A percentile compares a stretch with the other conserved stretches of the same genome.
Conservation (phyloP, 2,113 vertebrate species). For the Galbula dea region DNA sequence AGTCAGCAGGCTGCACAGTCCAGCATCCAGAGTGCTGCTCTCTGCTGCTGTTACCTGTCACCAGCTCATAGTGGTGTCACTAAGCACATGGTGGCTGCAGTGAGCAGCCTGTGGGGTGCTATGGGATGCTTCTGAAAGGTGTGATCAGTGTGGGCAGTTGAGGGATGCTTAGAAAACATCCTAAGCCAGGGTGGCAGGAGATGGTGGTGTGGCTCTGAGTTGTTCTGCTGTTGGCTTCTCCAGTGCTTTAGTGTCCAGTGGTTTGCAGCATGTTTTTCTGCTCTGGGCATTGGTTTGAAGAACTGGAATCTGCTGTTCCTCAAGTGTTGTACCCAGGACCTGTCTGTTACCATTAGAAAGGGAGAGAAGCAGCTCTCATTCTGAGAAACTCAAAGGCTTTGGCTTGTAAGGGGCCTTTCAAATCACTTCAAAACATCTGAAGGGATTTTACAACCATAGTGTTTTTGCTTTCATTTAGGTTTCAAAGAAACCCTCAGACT, state of each 20-base stretch:
- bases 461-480: conserved; percentile 10
- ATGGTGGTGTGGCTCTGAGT: not conserved
- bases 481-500: not conserved
- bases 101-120: not conserved
- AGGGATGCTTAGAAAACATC: not conserved
- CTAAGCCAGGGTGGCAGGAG: not conserved
- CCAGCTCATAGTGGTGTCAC: not conserved
- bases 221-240: not conserved
- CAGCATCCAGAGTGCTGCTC: not conserved
- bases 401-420: not conserved
- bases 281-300: not conserved
- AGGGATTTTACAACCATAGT: not conserved
- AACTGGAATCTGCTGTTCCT: not conserved
- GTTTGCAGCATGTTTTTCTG: not conserved
- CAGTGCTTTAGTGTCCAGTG: not conserved
- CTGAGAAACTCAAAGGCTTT: not conserved
- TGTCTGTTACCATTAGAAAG: not conserved
- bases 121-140: not conserved
- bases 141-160: not conserved
- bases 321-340: not conserved
- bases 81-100: not conserved
- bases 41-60: accelerated
- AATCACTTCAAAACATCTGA: not conserved
- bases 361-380: not conserved
- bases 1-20: not conserved